A percentile compares a stretch with the other conserved stretches of the same genome.
These are phyloP conservation scores for Argya squamiceps DNA, from an alignment of 2,797 vertebrate species.

Conservation along the genomic window DNA sequence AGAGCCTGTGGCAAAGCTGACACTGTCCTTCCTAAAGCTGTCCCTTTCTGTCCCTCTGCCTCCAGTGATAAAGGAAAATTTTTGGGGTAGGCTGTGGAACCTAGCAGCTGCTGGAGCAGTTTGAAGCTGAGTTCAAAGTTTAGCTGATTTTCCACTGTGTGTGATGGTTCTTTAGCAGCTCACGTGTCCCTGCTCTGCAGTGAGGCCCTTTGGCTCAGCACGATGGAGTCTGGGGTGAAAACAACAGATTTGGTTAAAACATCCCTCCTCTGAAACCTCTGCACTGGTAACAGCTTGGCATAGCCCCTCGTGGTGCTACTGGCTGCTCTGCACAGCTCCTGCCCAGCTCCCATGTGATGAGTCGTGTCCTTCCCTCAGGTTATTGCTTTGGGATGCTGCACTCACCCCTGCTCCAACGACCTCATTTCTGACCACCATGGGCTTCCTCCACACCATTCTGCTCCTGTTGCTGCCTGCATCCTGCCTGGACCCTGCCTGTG, in stretches of 20 bases:
- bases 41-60: neutral
- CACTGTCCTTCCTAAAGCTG: neutral
- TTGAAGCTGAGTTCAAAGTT: neutral
- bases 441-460: neutral
- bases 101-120: neutral
- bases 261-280: neutral
- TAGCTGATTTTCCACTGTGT: neutral
- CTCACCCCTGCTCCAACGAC: rapidly evolving
- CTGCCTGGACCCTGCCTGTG: neutral
- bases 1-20: rapidly evolving
- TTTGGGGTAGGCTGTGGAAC: neutral
- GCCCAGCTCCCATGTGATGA: neutral
- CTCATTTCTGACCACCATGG: neutral
- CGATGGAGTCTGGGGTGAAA: rapidly evolving
- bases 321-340: neutral
- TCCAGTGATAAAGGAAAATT: neutral
- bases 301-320: rapidly evolving
- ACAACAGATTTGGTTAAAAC: neutral
- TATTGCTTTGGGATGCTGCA: neutral
- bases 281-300: neutral
- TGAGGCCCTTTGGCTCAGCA: rapidly evolving
- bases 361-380: neutral
- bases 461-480: neutral
- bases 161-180: neutral
- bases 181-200: rapidly evolving